phyloP scores from a whole-genome alignment of 2,888 invertebrate species.

The Chorisops tibialis region DNA sequence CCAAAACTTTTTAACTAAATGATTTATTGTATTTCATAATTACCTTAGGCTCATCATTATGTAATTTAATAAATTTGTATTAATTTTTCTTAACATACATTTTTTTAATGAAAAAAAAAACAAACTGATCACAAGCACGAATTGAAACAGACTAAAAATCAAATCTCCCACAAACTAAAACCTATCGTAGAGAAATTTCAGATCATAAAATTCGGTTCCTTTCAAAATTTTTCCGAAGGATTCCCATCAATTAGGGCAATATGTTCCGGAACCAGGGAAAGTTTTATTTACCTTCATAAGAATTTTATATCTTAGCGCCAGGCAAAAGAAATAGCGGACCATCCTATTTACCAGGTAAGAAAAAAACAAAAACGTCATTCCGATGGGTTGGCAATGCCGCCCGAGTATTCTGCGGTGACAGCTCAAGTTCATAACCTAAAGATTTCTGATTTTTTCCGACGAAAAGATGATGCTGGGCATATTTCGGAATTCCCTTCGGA shows the following conservation, averaged over 20 bases:
- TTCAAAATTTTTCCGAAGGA: not conserved
- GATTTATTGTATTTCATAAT: too few relatives aligned
- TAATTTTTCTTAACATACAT: too few relatives aligned
- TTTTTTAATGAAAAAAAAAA: too few relatives aligned
- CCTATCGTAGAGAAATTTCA: too few relatives aligned
- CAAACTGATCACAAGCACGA: too few relatives aligned
- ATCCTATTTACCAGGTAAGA: not conserved
- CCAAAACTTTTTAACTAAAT: too few relatives aligned
- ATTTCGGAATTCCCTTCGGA: constrained; percentile 15
- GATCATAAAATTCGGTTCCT: not conserved
- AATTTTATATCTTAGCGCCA: constrained; percentile 14
- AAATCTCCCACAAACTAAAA: too few relatives aligned
- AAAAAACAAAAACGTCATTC: not conserved
- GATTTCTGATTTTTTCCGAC: not conserved
- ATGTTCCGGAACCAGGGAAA: not conserved
- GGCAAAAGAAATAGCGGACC: not conserved
- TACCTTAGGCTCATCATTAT: too few relatives aligned
- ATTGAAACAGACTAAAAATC: too few relatives aligned
- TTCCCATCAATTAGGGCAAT: constrained; percentile 7
- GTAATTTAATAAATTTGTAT: too few relatives aligned
- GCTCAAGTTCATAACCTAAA: not conserved
- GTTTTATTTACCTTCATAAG: not conserved
- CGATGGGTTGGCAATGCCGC: not conserved
- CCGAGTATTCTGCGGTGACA: not conserved
- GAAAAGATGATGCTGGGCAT: not conserved